Evolutionary conservation across 2,113 vertebrate genomes (phyloP).

Genomic region (Peromyscus californicus): DNA sequence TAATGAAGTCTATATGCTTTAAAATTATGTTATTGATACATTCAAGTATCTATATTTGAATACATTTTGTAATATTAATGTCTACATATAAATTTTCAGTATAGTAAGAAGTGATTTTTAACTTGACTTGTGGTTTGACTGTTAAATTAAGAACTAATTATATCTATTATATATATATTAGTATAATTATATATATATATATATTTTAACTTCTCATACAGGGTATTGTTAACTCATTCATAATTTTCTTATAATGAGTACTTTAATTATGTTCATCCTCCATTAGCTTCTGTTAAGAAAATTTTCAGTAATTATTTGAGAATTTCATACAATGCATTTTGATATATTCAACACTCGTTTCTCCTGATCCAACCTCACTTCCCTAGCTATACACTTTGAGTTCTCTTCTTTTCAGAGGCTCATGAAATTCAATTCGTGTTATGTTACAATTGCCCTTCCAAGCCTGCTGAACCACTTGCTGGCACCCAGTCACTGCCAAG

Average conservation of each 20-base stretch:
- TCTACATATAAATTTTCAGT: background rate
- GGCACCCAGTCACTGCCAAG: conserved; percentile 39
- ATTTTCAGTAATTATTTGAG: background rate
- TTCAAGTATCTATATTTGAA: background rate
- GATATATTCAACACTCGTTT: background rate
- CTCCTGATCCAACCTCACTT: background rate
- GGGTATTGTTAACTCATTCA: background rate
- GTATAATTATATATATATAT: background rate
- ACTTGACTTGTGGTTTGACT: background rate
- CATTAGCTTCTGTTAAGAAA: background rate
- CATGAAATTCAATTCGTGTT: background rate
- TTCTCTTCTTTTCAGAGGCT: background rate
- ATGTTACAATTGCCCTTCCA: background rate
- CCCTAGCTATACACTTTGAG: background rate
- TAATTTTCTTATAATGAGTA: background rate
- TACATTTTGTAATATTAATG: background rate
- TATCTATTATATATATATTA: background rate
- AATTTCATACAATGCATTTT: background rate
- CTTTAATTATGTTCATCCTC: background rate
- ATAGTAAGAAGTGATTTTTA: conserved; percentile 25
- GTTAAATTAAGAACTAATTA: background rate
- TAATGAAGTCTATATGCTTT: background rate
- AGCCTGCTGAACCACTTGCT: background rate
- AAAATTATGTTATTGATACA: conserved; percentile 12
- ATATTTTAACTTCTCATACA: background rate